Conservation (phyloP, 2,888 invertebrate species). For the Drosophila paramelanica region DNA sequence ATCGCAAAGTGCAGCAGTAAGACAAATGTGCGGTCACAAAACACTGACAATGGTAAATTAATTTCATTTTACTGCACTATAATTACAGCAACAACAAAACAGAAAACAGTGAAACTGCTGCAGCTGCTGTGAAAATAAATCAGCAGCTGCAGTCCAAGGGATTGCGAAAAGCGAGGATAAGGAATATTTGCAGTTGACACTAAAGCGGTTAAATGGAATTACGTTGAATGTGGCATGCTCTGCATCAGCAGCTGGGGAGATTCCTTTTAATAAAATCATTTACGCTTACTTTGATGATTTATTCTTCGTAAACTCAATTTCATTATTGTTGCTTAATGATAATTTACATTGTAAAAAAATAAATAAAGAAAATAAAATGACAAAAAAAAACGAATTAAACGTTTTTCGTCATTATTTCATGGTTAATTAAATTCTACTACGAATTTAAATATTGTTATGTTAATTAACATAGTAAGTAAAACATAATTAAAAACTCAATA, state of each 20-base stretch:
- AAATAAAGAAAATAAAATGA: too few species aligned
- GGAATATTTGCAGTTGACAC: conserved; percentile 33
- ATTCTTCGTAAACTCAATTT: not conserved
- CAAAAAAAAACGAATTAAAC: too few species aligned
- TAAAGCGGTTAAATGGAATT: not conserved
- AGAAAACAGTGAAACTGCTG: conserved; percentile 15
- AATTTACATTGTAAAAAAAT: not conserved
- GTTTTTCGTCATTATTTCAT: too few species aligned
- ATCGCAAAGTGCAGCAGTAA: conserved; percentile 61
- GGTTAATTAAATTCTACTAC: not conserved
- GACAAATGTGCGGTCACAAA: conserved; percentile 69
- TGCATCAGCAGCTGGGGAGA: conserved; percentile 1
- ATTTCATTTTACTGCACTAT: conserved; percentile 59
- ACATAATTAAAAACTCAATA: too few species aligned
- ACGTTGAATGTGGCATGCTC: not conserved
- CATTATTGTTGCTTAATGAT: not conserved
- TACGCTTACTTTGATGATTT: not conserved
- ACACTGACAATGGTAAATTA: conserved; percentile 69
- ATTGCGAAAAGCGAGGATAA: conserved; percentile 24
- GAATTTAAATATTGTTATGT: not conserved
- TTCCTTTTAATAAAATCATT: conserved; percentile 1
- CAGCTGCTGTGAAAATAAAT: conserved; percentile 56
- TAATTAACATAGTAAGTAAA: not conserved
- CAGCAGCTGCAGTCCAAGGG: conserved; percentile 45
- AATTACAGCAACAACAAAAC: conserved; percentile 29